Base-by-base conservation (phyloP, 2,888 invertebrate species). In the Drosophila barbarae region DNA sequence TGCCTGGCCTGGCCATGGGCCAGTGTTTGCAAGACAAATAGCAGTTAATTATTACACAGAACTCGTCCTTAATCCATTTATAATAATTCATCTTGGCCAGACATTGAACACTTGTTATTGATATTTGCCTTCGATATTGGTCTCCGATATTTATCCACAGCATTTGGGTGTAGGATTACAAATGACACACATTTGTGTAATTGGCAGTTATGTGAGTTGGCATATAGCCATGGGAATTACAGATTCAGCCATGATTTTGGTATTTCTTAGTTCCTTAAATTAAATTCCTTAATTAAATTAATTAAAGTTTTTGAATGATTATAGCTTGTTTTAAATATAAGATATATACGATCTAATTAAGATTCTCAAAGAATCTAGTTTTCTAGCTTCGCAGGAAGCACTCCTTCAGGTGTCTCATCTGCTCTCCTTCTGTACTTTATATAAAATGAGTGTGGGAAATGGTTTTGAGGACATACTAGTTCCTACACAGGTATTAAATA, bases 21-120 rank as follows among this genome's bases (percentile, higher is more conserved):
- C n/a, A 55, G 44, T 18, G 46, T 64, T 77, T 67, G 36, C 73
- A 59, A 44, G 32, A 59, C 73, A 73, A 77, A 77, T 55, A 58
- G 30, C 52, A 70, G 71, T 77, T 71, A 73, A 80, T 80, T 80
- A 71, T 69, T 52, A 47, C 42, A 71, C 39, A 75, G 46, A 13
- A 32, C 46, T 75, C 68, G 71, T 64, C 60, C 66, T 38, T 58
- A 58, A 68, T 58, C 67, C 57, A 52, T 65, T 65, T 66, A 66
- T 61, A 60, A 68, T 71, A 61, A 60, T 59, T 59, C 63, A 41
- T 50, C 50, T 58, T 58, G 59, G 47, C 41, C 46, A 57, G 41
- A 49, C 59, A 64, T 47, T 46, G 52, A 41, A 57, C 54, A 41
- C 63, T 56, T 60, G 60, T 15, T 36, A 47, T 65, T 67, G 56